A percentile compares a stretch with the other conserved stretches of the same genome.
These are phyloP conservation scores for Exaiptasia diaphana DNA, from an alignment of 64 coral and sea anemone genomes.

Conservation along the genomic window DNA sequence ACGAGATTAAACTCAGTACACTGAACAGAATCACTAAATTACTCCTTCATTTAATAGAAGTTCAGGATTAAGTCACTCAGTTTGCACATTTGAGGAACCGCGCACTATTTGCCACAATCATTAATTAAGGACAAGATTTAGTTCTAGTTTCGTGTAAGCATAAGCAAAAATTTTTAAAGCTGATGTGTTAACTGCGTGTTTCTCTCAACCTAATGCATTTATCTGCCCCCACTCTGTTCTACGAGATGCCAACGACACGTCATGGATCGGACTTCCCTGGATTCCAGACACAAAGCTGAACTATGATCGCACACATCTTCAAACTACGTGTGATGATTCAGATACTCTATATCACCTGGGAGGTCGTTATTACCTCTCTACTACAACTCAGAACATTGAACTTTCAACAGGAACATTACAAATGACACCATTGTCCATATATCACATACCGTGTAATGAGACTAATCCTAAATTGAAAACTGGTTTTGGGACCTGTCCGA, in stretches of 20 bases:
- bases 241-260: neutral
- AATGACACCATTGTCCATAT: neutral
- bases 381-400: neutral
- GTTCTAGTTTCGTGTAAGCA: neutral
- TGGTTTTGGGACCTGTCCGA: conserved; percentile 31
- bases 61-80: neutral
- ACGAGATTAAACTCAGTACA: too few species aligned
- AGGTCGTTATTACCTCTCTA: conserved; percentile 24
- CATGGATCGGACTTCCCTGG: conserved; percentile 25
- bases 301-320: conserved; percentile 9
- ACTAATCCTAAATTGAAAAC: conserved; percentile 4
- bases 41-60: too few species aligned
- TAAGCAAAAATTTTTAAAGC: neutral
- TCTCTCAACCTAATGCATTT: neutral
- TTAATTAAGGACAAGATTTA: neutral
- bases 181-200: neutral
- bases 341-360: conserved; percentile 3
- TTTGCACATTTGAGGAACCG: neutral
- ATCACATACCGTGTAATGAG: conserved; percentile 9
- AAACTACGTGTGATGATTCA: neutral
- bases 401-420: neutral
- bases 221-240: conserved; percentile 7
- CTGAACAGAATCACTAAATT: too few species aligned
- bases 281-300: neutral
- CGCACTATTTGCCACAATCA: neutral